Evolutionary conservation across 2,113 vertebrate species (phyloP).

Genomic region (Silurus glanis): DNA sequence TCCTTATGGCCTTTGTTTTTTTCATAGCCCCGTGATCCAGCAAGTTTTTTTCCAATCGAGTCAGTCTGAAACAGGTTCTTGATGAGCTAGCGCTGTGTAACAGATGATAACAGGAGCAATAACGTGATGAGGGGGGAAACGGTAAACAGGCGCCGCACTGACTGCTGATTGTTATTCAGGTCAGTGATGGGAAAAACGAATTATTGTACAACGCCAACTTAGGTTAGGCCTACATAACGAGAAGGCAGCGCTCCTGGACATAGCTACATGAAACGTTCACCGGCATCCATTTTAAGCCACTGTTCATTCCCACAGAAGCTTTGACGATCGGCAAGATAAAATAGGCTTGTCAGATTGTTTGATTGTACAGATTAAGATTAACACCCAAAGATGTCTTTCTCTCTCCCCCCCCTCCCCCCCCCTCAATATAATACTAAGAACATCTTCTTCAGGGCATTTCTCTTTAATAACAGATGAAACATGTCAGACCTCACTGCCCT

Average conservation of each 20-base stretch:
- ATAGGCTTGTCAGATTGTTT: neutral
- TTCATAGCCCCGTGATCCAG: constrained; percentile 45
- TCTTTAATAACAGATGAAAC: constrained; percentile 3
- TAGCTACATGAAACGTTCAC: constrained; percentile 10
- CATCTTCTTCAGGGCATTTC: neutral
- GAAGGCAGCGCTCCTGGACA: constrained; percentile 1
- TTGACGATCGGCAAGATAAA: neutral
- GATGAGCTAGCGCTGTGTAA: constrained; percentile 11
- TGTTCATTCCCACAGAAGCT: constrained; percentile 3
- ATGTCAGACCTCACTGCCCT: neutral
- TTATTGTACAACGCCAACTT: constrained; percentile 45
- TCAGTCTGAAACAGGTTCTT: constrained; percentile 45
- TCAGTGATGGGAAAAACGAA: constrained; percentile 30
- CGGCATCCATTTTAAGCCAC: neutral
- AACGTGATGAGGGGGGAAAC: constrained; percentile 59
- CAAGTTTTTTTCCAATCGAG: constrained; percentile 49
- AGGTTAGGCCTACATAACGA: constrained; percentile 34
- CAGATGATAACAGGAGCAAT: constrained; percentile 53
- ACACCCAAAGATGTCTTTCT: neutral
- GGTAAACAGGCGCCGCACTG: constrained; percentile 61
- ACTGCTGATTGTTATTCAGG: constrained; percentile 53
- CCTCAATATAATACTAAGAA: neutral
- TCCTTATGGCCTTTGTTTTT: constrained; percentile 60
- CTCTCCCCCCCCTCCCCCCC: neutral
- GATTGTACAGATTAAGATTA: constrained; percentile 1